A percentile compares a stretch with the other conserved stretches of the same genome.
Evolutionary conservation across 2,113 vertebrate species (phyloP).

Genomic region (Erythrolamprus reginae): DNA sequence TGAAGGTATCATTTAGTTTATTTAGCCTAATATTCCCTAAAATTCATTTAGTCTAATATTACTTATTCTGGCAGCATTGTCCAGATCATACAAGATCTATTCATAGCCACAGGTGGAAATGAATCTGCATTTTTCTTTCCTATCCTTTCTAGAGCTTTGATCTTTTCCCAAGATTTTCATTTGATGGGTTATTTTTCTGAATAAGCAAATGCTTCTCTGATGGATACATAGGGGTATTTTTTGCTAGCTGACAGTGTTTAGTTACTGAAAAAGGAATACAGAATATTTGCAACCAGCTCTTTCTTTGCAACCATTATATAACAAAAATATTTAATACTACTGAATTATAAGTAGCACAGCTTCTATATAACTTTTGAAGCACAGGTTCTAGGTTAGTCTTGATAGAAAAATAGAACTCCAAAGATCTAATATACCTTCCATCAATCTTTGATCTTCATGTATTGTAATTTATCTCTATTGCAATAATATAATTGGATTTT

Average conservation of each 20-base stretch:
- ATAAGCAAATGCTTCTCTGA: neutral
- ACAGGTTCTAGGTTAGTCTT: neutral
- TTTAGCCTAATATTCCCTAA: neutral
- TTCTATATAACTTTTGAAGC: neutral
- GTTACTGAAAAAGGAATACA: neutral
- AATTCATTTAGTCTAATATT: neutral
- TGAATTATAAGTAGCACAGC: neutral
- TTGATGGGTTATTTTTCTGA: neutral
- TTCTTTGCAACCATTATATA: neutral
- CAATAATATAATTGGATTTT: neutral
- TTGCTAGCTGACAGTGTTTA: neutral
- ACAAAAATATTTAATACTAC: neutral
- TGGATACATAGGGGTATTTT: neutral
- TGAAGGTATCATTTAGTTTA: neutral
- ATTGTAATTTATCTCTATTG: neutral
- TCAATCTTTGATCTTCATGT: neutral
- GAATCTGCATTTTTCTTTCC: neutral
- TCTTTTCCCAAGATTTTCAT: neutral
- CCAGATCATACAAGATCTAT: neutral
- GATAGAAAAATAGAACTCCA: neutral
- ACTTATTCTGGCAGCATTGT: neutral
- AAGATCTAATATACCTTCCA: neutral
- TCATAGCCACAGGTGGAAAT: neutral
- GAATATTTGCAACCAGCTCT: neutral
- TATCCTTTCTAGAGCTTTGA: neutral